Percentiles rank a stretch among this genome's conserved stretches.
These are phyloP conservation scores for Morus bassanus DNA, from an alignment of 2,797 vertebrate genomes.

Conservation along the genomic window DNA sequence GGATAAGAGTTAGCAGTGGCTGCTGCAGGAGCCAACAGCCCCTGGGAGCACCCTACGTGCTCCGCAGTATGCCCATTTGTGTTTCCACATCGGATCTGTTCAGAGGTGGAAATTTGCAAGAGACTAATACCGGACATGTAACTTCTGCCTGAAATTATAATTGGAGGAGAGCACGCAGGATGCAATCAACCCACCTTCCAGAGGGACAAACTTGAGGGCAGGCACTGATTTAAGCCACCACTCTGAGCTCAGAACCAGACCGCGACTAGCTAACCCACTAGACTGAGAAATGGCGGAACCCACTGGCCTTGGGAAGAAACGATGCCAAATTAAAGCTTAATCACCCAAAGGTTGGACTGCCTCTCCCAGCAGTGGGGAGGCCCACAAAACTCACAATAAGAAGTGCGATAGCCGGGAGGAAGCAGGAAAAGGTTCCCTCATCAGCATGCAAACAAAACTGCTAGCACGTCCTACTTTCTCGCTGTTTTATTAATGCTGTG, in stretches of 20 bases:
- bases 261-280: accelerated
- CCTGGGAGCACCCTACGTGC: accelerated
- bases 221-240: background rate
- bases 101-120: background rate
- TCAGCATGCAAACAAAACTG: background rate
- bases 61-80: background rate
- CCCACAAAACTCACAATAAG: background rate
- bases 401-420: background rate
- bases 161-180: background rate
- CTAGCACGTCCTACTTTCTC: background rate
- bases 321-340: background rate
- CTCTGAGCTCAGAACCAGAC: background rate
- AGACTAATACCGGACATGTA: background rate
- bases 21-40: background rate
- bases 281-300: background rate
- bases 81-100: background rate
- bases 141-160: background rate
- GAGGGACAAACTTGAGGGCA: background rate
- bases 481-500: slow-evolving; percentile 4
- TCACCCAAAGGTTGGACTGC: background rate
- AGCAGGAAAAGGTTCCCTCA: background rate
- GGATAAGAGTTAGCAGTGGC: background rate
- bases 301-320: background rate
- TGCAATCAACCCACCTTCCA: background rate
- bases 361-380: background rate